These are phyloP conservation scores for Nasonia giraulti DNA, from an alignment of 1,140 invertebrate genomes.

Conservation along the genomic window DNA sequence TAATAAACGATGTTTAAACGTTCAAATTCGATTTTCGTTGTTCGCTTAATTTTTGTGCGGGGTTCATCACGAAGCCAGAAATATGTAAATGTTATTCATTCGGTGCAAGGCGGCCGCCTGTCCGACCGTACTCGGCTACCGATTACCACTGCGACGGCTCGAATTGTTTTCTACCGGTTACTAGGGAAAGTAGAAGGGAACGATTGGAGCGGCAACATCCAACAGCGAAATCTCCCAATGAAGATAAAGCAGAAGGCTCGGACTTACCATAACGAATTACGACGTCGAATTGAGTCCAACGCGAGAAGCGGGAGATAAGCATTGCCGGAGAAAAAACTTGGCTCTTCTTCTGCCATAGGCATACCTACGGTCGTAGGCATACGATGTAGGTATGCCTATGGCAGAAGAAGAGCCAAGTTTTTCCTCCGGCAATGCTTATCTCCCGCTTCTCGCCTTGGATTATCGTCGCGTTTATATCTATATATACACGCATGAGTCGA, in stretches of 20 bases:
- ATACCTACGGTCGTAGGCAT: too few relatives aligned
- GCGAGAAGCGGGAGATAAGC: conserved; percentile 18
- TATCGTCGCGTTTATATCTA: neutral
- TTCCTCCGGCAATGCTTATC: conserved; percentile 20
- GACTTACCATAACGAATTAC: too few relatives aligned
- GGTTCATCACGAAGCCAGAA: too few relatives aligned
- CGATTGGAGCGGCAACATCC: neutral
- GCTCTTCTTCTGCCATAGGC: neutral
- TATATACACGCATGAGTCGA: neutral
- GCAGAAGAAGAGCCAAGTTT: neutral
- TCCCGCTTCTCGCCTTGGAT: conserved; percentile 11
- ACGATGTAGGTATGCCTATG: too few relatives aligned
- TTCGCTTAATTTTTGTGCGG: too few relatives aligned
- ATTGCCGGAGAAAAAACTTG: conserved; percentile 11
- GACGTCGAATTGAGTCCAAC: neutral
- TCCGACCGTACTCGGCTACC: neutral
- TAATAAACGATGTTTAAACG: too few relatives aligned
- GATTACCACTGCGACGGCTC: neutral
- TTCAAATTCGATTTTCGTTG: too few relatives aligned
- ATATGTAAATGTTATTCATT: neutral
- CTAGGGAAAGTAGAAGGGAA: neutral
- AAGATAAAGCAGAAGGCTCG: neutral
- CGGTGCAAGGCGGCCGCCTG: neutral
- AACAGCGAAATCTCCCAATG: neutral
- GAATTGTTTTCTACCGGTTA: neutral